Evolutionary conservation across 1,140 invertebrate species (phyloP).

Genomic region (Micrasema longulum): DNA sequence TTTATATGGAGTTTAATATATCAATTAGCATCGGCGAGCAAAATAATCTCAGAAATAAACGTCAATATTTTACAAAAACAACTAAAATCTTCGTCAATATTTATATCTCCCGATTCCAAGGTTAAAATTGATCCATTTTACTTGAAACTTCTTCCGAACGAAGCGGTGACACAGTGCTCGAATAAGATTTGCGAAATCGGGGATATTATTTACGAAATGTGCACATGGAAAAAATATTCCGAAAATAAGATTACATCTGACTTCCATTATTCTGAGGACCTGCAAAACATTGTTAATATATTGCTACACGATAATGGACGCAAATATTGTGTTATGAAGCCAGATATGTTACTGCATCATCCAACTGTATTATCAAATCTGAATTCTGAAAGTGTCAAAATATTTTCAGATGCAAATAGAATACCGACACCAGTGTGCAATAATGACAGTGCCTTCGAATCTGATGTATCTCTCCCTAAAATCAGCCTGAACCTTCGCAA

Average conservation of each 20-base stretch:
- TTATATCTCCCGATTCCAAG: constrained; percentile 58
- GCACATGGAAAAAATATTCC: constrained; percentile 52
- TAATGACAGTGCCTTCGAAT: constrained; percentile 53
- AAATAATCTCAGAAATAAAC: constrained; percentile 57
- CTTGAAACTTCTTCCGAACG: constrained; percentile 46
- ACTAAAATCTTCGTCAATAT: constrained; percentile 59
- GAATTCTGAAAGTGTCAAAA: constrained; percentile 50
- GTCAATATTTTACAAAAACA: constrained; percentile 60
- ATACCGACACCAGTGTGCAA: constrained; percentile 1
- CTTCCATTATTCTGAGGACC: constrained; percentile 62
- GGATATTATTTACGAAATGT: constrained; percentile 57
- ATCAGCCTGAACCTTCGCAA: constrained; percentile 48
- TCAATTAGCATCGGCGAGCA: constrained; percentile 60
- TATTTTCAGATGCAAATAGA: constrained; percentile 19
- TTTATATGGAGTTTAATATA: constrained; percentile 64
- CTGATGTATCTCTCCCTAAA: constrained; percentile 50
- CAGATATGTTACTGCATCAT: constrained; percentile 63
- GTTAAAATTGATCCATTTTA: constrained; percentile 63
- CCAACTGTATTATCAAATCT: constrained; percentile 63
- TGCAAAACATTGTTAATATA: constrained; percentile 60
- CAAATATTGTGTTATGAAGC: constrained; percentile 54
- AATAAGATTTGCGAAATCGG: constrained; percentile 60
- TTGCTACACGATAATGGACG: constrained; percentile 58
- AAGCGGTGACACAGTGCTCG: not conserved
- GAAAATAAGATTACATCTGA: constrained; percentile 56